Evolutionary conservation across 2,113 vertebrate genomes (phyloP).

Genomic region (Triplophysa rosa): DNA sequence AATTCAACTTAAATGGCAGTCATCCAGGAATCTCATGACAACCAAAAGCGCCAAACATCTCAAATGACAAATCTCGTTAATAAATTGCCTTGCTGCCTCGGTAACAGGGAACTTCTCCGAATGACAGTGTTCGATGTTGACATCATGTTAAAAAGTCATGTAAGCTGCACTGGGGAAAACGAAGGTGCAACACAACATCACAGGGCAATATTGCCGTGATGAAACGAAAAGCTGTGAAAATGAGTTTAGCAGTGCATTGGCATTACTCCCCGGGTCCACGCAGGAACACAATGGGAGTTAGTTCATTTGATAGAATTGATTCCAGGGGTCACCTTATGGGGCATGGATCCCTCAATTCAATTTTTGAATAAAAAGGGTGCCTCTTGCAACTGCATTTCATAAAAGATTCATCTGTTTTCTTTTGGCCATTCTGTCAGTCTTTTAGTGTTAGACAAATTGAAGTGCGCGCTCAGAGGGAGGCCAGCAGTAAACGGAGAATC

Average conservation of each 20-base stretch:
- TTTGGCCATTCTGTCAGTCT: slow-evolving; percentile 78
- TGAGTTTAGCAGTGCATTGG: slow-evolving; percentile 43
- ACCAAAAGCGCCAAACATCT: background rate
- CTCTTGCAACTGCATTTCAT: slow-evolving; percentile 87
- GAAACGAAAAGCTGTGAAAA: slow-evolving; percentile 39
- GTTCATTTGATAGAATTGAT: slow-evolving; percentile 59
- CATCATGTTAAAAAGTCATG: background rate
- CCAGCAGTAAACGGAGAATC: slow-evolving; percentile 86
- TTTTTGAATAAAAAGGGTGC: slow-evolving; percentile 83
- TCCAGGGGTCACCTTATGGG: slow-evolving; percentile 58
- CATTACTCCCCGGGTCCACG: slow-evolving; percentile 29
- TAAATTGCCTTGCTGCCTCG: too few species aligned
- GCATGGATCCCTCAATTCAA: slow-evolving; percentile 56
- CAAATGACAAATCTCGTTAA: background rate
- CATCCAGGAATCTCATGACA: background rate
- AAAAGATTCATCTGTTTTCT: slow-evolving; percentile 87
- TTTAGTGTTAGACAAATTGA: slow-evolving; percentile 98
- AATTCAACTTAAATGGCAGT: slow-evolving; percentile 2
- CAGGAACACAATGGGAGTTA: slow-evolving; percentile 37
- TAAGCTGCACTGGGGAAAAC: background rate
- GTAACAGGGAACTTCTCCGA: background rate
- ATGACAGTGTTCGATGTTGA: background rate
- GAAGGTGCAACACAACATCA: background rate
- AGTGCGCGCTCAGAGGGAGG: slow-evolving; percentile 83
- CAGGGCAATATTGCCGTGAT: background rate